A percentile compares a stretch with the other conserved stretches of the same genome.
Conservation (phyloP, 2,113 vertebrate genomes). For the Phyllostomus hastatus region DNA sequence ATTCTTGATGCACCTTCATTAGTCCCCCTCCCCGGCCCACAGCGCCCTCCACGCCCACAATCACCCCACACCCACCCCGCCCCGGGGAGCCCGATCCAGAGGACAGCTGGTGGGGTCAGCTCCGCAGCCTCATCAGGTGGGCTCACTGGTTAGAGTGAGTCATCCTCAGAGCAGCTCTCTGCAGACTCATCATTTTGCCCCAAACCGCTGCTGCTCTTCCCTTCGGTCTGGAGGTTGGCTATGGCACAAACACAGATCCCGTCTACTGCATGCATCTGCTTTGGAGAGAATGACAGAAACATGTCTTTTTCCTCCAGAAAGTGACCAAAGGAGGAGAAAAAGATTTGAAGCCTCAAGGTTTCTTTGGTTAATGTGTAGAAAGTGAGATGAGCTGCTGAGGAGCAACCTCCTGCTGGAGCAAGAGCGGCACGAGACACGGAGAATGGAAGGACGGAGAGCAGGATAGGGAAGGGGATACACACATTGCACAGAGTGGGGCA, state of each 20-base stretch:
- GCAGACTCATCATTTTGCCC: neutral
- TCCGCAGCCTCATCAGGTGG: neutral
- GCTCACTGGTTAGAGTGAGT: accelerated
- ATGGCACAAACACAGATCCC: neutral
- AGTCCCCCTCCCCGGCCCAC: no score
- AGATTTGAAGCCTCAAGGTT: neutral
- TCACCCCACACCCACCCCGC: neutral
- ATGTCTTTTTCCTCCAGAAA: neutral
- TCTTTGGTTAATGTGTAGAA: neutral
- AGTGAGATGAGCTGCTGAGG: neutral
- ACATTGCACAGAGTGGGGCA: neutral
- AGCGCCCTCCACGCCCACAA: neutral
- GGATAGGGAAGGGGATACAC: neutral
- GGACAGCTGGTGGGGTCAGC: neutral
- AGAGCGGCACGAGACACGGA: neutral
- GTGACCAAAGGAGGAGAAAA: neutral
- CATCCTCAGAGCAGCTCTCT: neutral
- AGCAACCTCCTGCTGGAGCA: neutral
- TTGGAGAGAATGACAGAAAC: neutral
- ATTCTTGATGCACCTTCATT: neutral
- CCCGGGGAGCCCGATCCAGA: accelerated
- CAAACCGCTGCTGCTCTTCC: neutral
- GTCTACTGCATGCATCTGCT: neutral
- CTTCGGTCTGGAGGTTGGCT: neutral
- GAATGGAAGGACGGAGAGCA: neutral